Conservation (phyloP, 53 echinoderm and acorn worm species). For the Crossaster papposus region DNA sequence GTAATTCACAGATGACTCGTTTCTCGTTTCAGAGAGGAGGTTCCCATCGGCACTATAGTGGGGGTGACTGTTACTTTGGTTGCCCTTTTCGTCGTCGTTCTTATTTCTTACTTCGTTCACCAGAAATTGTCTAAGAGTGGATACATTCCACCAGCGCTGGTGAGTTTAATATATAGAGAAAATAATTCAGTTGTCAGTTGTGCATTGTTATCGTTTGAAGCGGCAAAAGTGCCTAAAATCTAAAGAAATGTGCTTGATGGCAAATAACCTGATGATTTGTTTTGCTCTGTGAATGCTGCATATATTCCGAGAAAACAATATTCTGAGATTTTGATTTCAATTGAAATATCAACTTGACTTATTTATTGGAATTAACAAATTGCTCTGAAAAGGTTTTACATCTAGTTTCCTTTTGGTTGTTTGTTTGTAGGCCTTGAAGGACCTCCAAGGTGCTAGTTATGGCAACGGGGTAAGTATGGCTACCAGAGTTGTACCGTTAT, state of each 20-base stretch:
- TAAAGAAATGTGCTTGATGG: too few species aligned
- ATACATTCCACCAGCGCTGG: constrained; percentile 49
- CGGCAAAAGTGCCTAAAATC: too few species aligned
- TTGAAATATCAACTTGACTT: too few species aligned
- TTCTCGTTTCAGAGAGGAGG: constrained; percentile 1
- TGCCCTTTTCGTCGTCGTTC: constrained; percentile 49
- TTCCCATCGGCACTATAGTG: constrained; percentile 54
- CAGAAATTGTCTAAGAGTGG: constrained; percentile 12
- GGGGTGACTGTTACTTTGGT: constrained; percentile 27
- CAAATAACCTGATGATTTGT: too few species aligned
- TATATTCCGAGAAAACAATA: too few species aligned
- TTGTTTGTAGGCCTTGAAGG: constrained; percentile 43
- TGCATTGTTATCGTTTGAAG: not conserved
- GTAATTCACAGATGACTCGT: too few species aligned
- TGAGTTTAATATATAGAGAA: constrained; percentile 23
- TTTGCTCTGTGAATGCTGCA: too few species aligned
- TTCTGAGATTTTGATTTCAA: too few species aligned
- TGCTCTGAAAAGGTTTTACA: not conserved
- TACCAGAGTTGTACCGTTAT: not conserved
- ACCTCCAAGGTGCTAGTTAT: constrained; percentile 59
- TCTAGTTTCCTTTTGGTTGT: not conserved
- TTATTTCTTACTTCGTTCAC: constrained; percentile 56
- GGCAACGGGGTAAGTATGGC: constrained; percentile 64
- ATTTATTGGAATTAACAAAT: too few species aligned
- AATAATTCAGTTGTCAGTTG: constrained; percentile 41